Evolutionary conservation across 2,113 vertebrate species (phyloP).

Genomic region (Sylvilagus bachmani): DNA sequence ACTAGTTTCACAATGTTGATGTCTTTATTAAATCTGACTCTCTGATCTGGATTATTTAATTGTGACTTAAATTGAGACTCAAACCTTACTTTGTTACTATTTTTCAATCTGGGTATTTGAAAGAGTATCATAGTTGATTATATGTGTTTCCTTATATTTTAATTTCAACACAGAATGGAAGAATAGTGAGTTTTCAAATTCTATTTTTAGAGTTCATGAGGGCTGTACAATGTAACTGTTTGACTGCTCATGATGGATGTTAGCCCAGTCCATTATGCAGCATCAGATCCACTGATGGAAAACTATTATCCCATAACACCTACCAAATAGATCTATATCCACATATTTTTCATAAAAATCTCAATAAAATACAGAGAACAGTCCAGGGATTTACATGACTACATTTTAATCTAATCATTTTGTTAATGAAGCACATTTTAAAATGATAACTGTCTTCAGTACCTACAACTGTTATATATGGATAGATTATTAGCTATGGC

Average conservation of each 20-base stretch:
- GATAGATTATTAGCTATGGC: neutral
- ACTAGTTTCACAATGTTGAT: neutral
- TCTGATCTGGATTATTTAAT: neutral
- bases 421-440: neutral
- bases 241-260: neutral
- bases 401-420: neutral
- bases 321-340: neutral
- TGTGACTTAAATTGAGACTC: neutral
- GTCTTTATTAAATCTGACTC: neutral
- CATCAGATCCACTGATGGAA: neutral
- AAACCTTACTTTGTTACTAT: neutral
- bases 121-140: neutral
- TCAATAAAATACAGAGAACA: neutral
- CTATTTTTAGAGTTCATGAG: neutral
- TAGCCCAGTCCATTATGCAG: neutral
- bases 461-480: neutral
- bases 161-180: neutral
- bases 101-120: conserved; percentile 10
- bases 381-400: neutral
- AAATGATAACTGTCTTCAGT: neutral
- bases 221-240: neutral
- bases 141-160: neutral
- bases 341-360: neutral
- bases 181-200: neutral
- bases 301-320: neutral